Conservation (phyloP, 2,888 invertebrate species). For the Lordiphosa fenestrarum region DNA sequence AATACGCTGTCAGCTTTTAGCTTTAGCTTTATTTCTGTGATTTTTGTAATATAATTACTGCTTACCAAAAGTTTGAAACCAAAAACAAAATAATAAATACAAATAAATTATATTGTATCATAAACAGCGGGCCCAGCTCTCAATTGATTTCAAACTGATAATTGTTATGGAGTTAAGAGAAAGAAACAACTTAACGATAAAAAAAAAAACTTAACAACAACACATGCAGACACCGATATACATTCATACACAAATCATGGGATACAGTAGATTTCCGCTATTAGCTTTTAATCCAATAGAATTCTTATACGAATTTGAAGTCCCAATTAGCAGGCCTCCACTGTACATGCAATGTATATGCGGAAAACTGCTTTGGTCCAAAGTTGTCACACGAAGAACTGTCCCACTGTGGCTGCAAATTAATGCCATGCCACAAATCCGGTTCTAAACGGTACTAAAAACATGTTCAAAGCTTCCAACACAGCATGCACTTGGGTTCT, state of each 20-base stretch:
- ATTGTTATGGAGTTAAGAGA: neutral
- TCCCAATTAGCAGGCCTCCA: too few relatives aligned
- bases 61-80: constrained; percentile 25
- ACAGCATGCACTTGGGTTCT: constrained; percentile 13
- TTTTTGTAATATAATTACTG: constrained; percentile 21
- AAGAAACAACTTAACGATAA: constrained; percentile 49
- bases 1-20: constrained; percentile 64
- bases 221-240: constrained; percentile 8
- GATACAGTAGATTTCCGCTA: neutral
- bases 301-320: too few relatives aligned
- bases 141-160: constrained; percentile 51
- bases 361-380: constrained; percentile 31
- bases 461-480: constrained; percentile 41
- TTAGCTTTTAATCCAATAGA: too few relatives aligned
- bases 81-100: constrained; percentile 24
- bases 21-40: constrained; percentile 42
- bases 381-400: constrained; percentile 55
- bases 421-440: constrained; percentile 54
- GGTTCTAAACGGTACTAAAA: constrained; percentile 60
- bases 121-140: constrained; percentile 27
- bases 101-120: too few relatives aligned
- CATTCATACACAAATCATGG: constrained; percentile 8
- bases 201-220: constrained; percentile 20
- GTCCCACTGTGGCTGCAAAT: constrained; percentile 25
- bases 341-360: too few relatives aligned